Evolutionary conservation across 2,888 invertebrate genomes (phyloP).

Genomic region (Temnothorax ravouxi): DNA sequence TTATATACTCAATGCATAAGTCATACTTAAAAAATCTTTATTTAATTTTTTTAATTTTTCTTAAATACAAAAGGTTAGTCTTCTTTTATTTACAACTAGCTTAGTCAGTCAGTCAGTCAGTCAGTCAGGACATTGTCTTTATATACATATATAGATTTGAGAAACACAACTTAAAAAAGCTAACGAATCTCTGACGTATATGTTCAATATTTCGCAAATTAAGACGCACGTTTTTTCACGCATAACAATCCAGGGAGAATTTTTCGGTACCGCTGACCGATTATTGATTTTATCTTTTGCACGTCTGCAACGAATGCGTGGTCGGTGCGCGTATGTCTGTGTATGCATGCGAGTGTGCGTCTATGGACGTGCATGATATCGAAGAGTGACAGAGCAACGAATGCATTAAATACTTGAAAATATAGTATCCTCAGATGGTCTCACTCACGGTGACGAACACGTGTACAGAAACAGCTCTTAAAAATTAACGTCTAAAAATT

Average conservation of each 20-base stretch:
- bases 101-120: too few relatives aligned
- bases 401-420: slow-evolving; percentile 84
- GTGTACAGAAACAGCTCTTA: slow-evolving; percentile 61
- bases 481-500: slow-evolving; percentile 82
- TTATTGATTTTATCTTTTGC: slow-evolving; percentile 85
- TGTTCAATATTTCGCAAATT: not conserved
- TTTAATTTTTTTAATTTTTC: not conserved
- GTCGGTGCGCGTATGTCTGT: slow-evolving; percentile 51
- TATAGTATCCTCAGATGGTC: slow-evolving; percentile 76
- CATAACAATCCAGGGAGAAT: slow-evolving; percentile 64
- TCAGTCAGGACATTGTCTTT: too few relatives aligned
- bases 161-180: not conserved
- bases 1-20: not conserved
- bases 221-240: slow-evolving; percentile 63
- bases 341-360: not conserved
- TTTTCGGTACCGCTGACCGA: slow-evolving; percentile 79
- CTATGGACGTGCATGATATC: slow-evolving; percentile 56
- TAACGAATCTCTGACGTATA: not conserved
- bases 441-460: slow-evolving; percentile 63
- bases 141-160: too few relatives aligned
- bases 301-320: slow-evolving; percentile 71
- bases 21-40: not conserved
- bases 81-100: not conserved
- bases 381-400: slow-evolving; percentile 81
- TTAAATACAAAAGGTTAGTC: not conserved